Evolutionary conservation across 2,888 invertebrate genomes (phyloP).

Genomic region (Druceiella hillmani): DNA sequence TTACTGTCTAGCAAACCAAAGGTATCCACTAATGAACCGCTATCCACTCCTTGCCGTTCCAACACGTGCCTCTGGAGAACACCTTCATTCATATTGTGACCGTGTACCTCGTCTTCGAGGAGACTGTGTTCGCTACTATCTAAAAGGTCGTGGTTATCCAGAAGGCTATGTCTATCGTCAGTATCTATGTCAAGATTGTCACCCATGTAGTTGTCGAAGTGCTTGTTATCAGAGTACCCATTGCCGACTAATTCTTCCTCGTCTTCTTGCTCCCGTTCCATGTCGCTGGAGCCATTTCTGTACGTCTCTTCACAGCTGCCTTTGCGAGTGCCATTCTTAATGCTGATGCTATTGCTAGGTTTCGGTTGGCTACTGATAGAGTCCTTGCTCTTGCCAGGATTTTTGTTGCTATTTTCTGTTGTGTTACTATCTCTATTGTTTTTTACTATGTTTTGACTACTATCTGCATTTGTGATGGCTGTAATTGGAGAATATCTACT

Average conservation of each 20-base stretch:
- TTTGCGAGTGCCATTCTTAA: too few species aligned
- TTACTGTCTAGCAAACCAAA: slow-evolving; percentile 42
- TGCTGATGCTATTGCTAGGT: too few species aligned
- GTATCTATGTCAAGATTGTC: slow-evolving; percentile 45
- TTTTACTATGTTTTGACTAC: too few species aligned
- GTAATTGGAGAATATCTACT: too few species aligned
- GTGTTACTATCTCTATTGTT: too few species aligned
- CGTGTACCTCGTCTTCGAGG: slow-evolving; percentile 42
- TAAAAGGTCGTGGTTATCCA: slow-evolving; percentile 45
- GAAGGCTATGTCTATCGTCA: slow-evolving; percentile 46
- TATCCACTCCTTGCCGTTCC: slow-evolving; percentile 34
- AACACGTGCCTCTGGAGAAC: slow-evolving; percentile 39
- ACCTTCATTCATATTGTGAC: slow-evolving; percentile 36
- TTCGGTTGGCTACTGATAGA: too few species aligned
- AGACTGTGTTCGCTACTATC: slow-evolving; percentile 46
- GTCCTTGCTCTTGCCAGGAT: too few species aligned
- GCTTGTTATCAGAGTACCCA: background rate
- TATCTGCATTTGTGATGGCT: too few species aligned
- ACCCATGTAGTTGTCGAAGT: slow-evolving; percentile 35
- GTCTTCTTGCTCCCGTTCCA: too few species aligned
- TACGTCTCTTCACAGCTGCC: too few species aligned
- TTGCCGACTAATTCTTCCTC: slow-evolving; percentile 6
- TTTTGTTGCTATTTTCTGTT: too few species aligned
- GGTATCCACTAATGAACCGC: slow-evolving; percentile 35
- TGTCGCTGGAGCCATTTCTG: too few species aligned